Percentiles rank a stretch among this genome's conserved stretches.
These are phyloP conservation scores for Archivesica marissinica DNA, from an alignment of 1,140 invertebrate species.

Conservation along the genomic window DNA sequence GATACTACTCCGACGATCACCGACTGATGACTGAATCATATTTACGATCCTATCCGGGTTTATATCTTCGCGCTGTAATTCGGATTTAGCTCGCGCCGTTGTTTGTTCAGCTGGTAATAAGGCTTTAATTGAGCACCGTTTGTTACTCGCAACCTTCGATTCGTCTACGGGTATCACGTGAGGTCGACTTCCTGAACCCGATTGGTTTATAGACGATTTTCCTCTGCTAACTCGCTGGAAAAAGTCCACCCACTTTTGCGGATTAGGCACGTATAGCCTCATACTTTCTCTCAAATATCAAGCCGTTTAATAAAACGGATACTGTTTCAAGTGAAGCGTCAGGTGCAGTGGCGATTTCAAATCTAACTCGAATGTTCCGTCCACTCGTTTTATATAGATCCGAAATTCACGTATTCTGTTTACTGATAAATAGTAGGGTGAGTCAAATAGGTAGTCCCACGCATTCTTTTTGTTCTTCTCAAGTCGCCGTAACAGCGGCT, in stretches of 20 bases:
- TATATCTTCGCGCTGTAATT: constrained; percentile 44
- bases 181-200: neutral
- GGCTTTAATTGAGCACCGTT: constrained; percentile 18
- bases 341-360: neutral
- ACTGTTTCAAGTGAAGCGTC: constrained; percentile 50
- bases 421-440: constrained; percentile 37
- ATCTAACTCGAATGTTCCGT: neutral
- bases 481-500: constrained; percentile 15
- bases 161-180: constrained; percentile 28
- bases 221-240: neutral
- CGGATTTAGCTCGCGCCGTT: constrained; percentile 48
- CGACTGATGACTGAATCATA: constrained; percentile 28
- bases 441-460: constrained; percentile 42
- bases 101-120: constrained; percentile 59
- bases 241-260: constrained; percentile 33
- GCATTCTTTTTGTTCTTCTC: neutral
- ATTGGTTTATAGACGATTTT: neutral
- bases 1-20: no score
- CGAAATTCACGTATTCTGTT: constrained; percentile 36
- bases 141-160: neutral
- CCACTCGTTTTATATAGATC: constrained; percentile 38
- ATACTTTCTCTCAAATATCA: no score
- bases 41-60: neutral
- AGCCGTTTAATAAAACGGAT: constrained; percentile 50
- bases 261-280: constrained; percentile 25